These are phyloP conservation scores for Cynocephalus volans DNA, from an alignment of 2,113 vertebrate species.

Conservation along the genomic window DNA sequence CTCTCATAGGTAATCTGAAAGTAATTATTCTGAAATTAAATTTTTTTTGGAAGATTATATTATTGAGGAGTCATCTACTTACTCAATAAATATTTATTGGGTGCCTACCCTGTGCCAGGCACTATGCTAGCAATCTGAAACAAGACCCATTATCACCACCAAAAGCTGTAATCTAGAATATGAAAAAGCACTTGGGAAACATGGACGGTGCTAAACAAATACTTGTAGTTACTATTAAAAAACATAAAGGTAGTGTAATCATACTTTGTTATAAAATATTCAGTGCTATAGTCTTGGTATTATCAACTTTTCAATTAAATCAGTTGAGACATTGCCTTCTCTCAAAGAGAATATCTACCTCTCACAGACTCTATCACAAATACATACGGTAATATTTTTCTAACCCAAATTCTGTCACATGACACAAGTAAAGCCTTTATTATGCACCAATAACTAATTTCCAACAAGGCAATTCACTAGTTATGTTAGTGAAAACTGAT, in stretches of 20 bases:
- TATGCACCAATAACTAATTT: neutral
- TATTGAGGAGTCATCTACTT: neutral
- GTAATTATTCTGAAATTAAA: slow-evolving; percentile 19
- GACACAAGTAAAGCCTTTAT: neutral
- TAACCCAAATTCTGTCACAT: neutral
- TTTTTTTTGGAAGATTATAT: neutral
- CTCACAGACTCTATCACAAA: neutral
- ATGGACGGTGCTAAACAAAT: neutral
- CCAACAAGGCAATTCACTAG: neutral
- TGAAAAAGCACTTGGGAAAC: neutral
- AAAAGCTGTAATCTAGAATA: neutral
- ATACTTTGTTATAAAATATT: neutral
- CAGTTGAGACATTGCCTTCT: neutral
- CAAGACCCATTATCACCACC: neutral
- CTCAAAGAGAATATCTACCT: neutral
- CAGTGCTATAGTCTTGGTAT: neutral
- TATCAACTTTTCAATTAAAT: neutral
- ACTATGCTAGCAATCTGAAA: neutral
- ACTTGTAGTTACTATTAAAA: neutral
- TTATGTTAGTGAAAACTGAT: neutral
- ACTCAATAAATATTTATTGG: neutral
- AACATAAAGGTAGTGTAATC: neutral
- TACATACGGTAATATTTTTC: neutral
- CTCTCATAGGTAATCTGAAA: slow-evolving; percentile 7
- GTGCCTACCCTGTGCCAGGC: neutral